These are phyloP conservation scores for Neelides folsomi DNA, from an alignment of 2,888 invertebrate species.

Conservation along the genomic window DNA sequence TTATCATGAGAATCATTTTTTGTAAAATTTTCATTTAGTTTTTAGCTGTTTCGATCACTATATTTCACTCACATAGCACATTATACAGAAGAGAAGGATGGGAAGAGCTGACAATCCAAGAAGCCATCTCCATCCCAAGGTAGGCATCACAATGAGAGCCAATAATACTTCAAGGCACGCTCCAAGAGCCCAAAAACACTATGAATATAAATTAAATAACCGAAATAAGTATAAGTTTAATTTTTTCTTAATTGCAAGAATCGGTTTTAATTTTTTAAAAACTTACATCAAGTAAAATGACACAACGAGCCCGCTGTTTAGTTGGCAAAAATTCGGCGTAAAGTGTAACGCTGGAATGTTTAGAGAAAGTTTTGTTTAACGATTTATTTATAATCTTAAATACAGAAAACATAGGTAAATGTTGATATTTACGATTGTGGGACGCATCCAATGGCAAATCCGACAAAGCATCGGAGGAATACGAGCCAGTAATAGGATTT, in stretches of 20 bases:
- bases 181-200: slow-evolving; percentile 94
- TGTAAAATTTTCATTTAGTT: too few species aligned
- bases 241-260: too few species aligned
- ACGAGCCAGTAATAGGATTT: slow-evolving; percentile 84
- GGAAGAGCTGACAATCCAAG: slow-evolving; percentile 83
- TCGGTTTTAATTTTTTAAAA: too few species aligned
- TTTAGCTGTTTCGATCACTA: too few species aligned
- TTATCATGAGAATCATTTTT: too few species aligned
- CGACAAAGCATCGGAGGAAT: slow-evolving; percentile 77
- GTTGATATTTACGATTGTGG: slow-evolving; percentile 96
- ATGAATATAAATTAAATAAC: slow-evolving; percentile 31
- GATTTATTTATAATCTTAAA: too few species aligned
- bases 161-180: slow-evolving; percentile 84
- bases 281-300: slow-evolving; percentile 83
- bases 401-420: too few species aligned
- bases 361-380: too few species aligned
- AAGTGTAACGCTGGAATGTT: slow-evolving; percentile 65
- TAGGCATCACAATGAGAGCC: slow-evolving; percentile 80
- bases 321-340: slow-evolving; percentile 93
- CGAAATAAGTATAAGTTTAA: too few species aligned
- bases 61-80: slow-evolving; percentile 67
- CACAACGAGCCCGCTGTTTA: slow-evolving; percentile 85
- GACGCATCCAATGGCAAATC: slow-evolving; percentile 91
- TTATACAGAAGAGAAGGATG: slow-evolving; percentile 56
- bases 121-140: slow-evolving; percentile 80